A percentile compares a stretch with the other conserved stretches of the same genome.
phyloP scores from a whole-genome alignment of 2,797 vertebrate genomes.

The Xiphorhynchus erythropygius region DNA sequence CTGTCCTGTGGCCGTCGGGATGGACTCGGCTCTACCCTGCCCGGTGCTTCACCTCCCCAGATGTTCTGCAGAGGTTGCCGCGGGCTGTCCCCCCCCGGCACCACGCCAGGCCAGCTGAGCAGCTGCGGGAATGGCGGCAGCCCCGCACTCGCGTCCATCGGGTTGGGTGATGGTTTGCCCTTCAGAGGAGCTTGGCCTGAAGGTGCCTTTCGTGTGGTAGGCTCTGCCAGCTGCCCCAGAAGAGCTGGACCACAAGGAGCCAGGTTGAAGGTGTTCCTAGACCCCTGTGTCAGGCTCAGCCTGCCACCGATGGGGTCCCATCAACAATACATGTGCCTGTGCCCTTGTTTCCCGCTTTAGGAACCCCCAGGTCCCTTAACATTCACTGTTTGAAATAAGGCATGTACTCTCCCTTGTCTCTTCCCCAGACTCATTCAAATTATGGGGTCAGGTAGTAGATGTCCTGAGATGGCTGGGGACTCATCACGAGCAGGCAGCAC shows the following conservation, averaged over 20 bases:
- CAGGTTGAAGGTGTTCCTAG: accelerated
- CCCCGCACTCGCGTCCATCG: background rate
- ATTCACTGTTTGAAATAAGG: background rate
- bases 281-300: background rate
- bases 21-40: background rate
- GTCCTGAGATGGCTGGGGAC: background rate
- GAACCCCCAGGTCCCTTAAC: background rate
- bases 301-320: background rate
- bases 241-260: background rate
- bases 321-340: background rate
- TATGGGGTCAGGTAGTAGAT: background rate
- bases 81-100: background rate
- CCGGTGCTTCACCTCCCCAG: background rate
- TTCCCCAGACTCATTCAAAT: background rate
- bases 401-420: background rate
- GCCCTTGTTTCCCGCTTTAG: background rate
- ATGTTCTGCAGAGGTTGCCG: background rate
- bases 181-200: background rate
- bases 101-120: background rate
- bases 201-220: background rate
- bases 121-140: background rate
- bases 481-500: background rate
- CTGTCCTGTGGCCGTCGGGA: accelerated
- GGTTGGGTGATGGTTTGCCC: background rate
- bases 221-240: background rate